Evolutionary conservation across 2,113 vertebrate species (phyloP).

Genomic region (Bos taurus): DNA sequence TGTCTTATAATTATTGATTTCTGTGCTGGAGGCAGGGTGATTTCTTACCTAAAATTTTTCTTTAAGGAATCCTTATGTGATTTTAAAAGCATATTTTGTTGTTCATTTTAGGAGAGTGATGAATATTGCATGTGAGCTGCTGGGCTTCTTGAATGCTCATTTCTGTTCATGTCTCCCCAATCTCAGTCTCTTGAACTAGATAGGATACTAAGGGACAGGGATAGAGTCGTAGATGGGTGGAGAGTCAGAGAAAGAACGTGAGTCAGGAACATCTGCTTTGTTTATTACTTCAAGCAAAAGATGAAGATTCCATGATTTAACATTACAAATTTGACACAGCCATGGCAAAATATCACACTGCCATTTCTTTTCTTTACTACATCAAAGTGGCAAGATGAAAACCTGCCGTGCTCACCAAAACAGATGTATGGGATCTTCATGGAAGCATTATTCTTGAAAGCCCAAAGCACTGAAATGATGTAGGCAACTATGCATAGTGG

Average conservation of each 20-base stretch:
- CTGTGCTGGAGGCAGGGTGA: background rate
- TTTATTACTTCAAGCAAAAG: background rate
- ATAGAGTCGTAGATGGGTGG: background rate
- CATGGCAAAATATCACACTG: background rate
- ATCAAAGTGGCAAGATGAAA: background rate
- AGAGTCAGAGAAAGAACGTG: background rate
- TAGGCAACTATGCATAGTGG: background rate
- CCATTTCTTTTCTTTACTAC: background rate
- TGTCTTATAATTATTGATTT: constrained; percentile 30
- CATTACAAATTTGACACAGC: background rate
- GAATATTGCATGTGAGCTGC: background rate
- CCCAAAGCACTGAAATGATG: background rate
- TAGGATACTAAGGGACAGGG: background rate
- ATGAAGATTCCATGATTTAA: background rate
- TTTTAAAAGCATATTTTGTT: constrained; percentile 12
- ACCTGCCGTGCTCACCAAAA: background rate
- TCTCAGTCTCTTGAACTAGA: background rate
- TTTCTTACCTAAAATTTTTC: background rate
- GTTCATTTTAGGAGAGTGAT: background rate
- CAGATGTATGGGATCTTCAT: background rate
- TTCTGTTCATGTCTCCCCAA: background rate
- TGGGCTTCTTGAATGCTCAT: background rate
- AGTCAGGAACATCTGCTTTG: background rate
- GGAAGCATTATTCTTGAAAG: background rate
- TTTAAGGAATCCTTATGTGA: constrained; percentile 23